These are phyloP conservation scores for Pagetopsis macropterus DNA, from an alignment of 2,797 vertebrate genomes.

Conservation along the genomic window DNA sequence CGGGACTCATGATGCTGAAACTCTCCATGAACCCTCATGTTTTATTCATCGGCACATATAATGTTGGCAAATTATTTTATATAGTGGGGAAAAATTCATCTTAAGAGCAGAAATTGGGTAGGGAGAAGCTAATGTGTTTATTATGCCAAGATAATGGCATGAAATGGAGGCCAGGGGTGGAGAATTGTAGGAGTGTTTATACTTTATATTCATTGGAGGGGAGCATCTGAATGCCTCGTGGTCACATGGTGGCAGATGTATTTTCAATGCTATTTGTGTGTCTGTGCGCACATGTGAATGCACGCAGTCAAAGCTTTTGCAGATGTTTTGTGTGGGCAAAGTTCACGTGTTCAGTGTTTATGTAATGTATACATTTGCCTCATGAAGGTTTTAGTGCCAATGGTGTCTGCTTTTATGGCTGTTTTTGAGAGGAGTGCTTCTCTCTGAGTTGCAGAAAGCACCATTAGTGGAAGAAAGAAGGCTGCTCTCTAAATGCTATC, in stretches of 20 bases:
- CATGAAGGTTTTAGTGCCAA: conserved; percentile 26
- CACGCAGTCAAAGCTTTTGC: conserved; percentile 30
- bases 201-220: conserved; percentile 85
- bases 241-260: conserved; percentile 78
- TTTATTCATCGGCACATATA: conserved; percentile 84
- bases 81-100: conserved; percentile 84
- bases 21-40: conserved; percentile 78
- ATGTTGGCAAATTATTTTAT: conserved; percentile 87
- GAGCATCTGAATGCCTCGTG: conserved; percentile 73
- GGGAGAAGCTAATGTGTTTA: conserved; percentile 84
- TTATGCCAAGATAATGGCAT: conserved; percentile 85
- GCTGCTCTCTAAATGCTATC: conserved; percentile 39
- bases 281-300: conserved; percentile 7
- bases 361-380: conserved; percentile 39
- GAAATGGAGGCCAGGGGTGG: conserved; percentile 83
- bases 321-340: background rate
- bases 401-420: conserved; percentile 49
- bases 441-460: conserved; percentile 61
- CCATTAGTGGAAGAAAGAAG: conserved; percentile 47
- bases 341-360: background rate
- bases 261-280: conserved; percentile 57
- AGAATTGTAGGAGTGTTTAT: conserved; percentile 80
- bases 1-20: conserved; percentile 68
- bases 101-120: conserved; percentile 78
- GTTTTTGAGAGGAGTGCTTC: conserved; percentile 45